Evolutionary conservation across 2,888 invertebrate genomes (phyloP).

Genomic region (Cosmopolites sordidus): DNA sequence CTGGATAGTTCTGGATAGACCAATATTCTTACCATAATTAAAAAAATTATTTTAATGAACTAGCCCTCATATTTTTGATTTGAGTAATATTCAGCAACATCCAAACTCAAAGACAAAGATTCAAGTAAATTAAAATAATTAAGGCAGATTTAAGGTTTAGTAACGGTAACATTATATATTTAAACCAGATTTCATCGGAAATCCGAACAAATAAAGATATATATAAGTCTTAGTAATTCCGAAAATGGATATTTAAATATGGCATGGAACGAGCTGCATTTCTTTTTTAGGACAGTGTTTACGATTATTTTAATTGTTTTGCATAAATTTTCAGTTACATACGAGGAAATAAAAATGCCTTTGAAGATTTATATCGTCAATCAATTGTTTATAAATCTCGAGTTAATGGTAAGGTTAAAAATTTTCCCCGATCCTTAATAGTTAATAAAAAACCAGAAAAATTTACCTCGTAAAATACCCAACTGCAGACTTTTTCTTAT

Average conservation of each 20-base stretch:
- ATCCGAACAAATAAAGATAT: background rate
- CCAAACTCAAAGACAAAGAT: too few species aligned
- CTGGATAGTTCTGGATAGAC: too few species aligned
- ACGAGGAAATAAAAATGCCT: constrained; percentile 1
- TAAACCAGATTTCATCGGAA: too few species aligned
- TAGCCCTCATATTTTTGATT: too few species aligned
- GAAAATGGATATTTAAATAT: constrained; percentile 1
- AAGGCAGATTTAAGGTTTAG: too few species aligned
- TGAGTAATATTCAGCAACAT: too few species aligned
- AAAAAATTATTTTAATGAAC: too few species aligned
- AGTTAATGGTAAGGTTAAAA: background rate
- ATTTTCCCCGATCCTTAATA: constrained; percentile 3
- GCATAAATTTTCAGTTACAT: constrained; percentile 1
- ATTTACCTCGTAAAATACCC: constrained; percentile 9
- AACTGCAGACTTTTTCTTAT: constrained; percentile 5
- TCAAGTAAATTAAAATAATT: too few species aligned
- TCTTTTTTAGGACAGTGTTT: background rate
- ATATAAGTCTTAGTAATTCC: background rate
- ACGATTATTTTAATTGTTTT: background rate
- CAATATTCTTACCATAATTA: too few species aligned
- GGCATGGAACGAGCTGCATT: background rate
- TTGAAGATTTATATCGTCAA: background rate
- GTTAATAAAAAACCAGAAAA: constrained; percentile 3
- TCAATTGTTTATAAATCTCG: constrained; percentile 1
- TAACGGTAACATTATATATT: too few species aligned